Percentiles rank a stretch among this genome's conserved stretches.
Conservation (phyloP, 2,888 invertebrate species). For the Campopleginae sp. region DNA sequence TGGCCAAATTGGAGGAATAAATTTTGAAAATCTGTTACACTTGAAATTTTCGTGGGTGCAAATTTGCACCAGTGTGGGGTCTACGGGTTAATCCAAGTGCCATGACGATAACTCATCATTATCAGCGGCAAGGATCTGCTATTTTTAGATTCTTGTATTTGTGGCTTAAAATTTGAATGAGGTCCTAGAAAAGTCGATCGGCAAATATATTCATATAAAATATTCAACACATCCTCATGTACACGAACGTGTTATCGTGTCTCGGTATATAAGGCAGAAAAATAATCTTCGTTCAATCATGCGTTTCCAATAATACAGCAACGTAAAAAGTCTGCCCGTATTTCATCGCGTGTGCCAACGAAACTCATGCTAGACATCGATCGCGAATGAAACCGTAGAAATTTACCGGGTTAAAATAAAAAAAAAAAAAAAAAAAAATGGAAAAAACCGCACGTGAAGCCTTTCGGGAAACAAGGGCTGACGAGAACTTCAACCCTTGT, state of each 20-base stretch:
- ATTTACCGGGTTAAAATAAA: slow-evolving; percentile 41
- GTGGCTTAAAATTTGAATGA: too few relatives aligned
- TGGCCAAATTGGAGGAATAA: too few relatives aligned
- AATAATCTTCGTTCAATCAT: slow-evolving; percentile 40
- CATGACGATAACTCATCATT: too few relatives aligned
- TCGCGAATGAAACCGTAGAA: slow-evolving; percentile 62
- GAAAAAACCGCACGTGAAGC: slow-evolving; percentile 44
- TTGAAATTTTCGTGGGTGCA: too few relatives aligned
- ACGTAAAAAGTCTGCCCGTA: not conserved
- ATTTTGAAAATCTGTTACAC: too few relatives aligned
- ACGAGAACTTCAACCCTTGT: slow-evolving; percentile 47
- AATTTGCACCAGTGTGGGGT: too few relatives aligned
- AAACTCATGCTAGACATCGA: slow-evolving; percentile 48
- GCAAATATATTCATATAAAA: too few relatives aligned
- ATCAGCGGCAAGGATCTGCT: too few relatives aligned
- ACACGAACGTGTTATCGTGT: not conserved
- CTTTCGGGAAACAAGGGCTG: slow-evolving; percentile 47
- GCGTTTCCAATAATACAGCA: slow-evolving; percentile 19
- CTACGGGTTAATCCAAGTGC: too few relatives aligned
- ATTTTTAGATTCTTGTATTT: too few relatives aligned
- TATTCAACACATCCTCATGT: too few relatives aligned
- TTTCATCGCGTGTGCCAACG: slow-evolving; percentile 34
- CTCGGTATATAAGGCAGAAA: not conserved
- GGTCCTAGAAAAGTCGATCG: too few relatives aligned
- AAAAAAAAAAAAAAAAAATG: slow-evolving; percentile 19